Conservation (phyloP, 2,113 vertebrate species). For the Embiotoca jacksoni region DNA sequence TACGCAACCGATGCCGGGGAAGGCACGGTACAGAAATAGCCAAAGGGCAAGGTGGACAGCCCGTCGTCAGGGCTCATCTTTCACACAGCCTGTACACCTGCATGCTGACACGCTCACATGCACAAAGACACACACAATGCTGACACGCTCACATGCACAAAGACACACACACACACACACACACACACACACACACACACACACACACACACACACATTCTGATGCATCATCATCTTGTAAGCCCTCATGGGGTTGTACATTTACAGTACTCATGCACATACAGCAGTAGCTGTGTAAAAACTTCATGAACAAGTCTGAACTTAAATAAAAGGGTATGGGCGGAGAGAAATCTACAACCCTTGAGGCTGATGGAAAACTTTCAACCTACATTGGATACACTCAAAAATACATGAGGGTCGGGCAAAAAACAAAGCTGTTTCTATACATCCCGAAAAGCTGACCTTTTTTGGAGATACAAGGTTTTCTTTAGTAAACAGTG, state of each 20-base stretch:
- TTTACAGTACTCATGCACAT: slow-evolving; percentile 38
- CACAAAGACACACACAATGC: slow-evolving; percentile 23
- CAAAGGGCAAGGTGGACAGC: slow-evolving; percentile 83
- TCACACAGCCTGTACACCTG: slow-evolving; percentile 76
- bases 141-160: too few species aligned
- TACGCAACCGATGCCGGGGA: slow-evolving; percentile 72
- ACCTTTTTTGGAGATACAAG: slow-evolving; percentile 27
- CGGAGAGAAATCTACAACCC: not conserved
- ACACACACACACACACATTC: slow-evolving; percentile 10
- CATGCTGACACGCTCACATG: slow-evolving; percentile 53
- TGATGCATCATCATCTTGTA: slow-evolving; percentile 27
- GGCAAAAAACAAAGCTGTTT: slow-evolving; percentile 35
- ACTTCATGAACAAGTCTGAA: slow-evolving; percentile 29
- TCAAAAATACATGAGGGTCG: slow-evolving; percentile 16
- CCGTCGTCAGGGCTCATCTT: slow-evolving; percentile 79
- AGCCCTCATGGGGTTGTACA: slow-evolving; percentile 14
- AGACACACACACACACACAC: slow-evolving; percentile 15
- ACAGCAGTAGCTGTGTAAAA: slow-evolving; percentile 21
- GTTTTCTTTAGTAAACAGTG: slow-evolving; percentile 1
- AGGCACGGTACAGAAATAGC: slow-evolving; percentile 78
- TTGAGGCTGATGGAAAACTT: slow-evolving; percentile 35
- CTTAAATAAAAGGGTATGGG: slow-evolving; percentile 7
- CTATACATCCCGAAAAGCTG: slow-evolving; percentile 29
- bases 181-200: slow-evolving; percentile 6
- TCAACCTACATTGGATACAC: slow-evolving; percentile 25